Base-by-base conservation (phyloP, 2,113 vertebrate genomes). In the Macaca fascicularis region DNA sequence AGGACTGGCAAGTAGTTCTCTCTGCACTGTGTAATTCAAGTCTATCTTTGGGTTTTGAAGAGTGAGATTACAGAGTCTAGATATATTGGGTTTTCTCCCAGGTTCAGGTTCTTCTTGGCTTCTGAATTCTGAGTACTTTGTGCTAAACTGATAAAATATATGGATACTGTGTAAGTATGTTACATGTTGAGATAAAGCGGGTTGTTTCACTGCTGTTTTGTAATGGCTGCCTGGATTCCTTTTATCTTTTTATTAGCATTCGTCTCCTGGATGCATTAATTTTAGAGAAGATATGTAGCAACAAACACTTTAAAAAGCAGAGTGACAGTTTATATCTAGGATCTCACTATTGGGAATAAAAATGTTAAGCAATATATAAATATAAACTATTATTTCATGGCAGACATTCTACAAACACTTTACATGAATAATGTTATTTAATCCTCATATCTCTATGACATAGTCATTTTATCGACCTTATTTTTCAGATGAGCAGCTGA, bases 101-200 rank as follows among this genome's bases (percentile, higher is more conserved):
- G 32, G 50, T 50, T 82, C 40, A 55, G 27, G 52, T 55, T 89
- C 85, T 95, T n/a, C 52, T 11, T 38, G 64, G 55, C 23, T 97
- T 78, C 64, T 43, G 84, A 52, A 38, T 93, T 94, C 61, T 43
- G 32, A 92, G 22, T 48, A 8, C 75, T 94, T 78, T 19, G 1
- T 75, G 84, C 70, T 81, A 55, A 91, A 40, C n/a, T 50, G 84
- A 50, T 70, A 92, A 96, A 92, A 69, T 45, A 70, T 38, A 64
- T 23, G 45, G 48, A 52, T 35, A 40, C 20, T 22, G 16, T 25
- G 27, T 11, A 52, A 0, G 11, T 67, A 52, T n/a, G 72, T n/a
- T 35, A 1, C 48, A 27, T 13, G 75, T 43, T 64, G 48, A 92
- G 48, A 45, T 95, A 45, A 82, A 52, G 19, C 45, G 20, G 20